Conservation (phyloP, 2,888 invertebrate species). For the Cepaea hortensis region DNA sequence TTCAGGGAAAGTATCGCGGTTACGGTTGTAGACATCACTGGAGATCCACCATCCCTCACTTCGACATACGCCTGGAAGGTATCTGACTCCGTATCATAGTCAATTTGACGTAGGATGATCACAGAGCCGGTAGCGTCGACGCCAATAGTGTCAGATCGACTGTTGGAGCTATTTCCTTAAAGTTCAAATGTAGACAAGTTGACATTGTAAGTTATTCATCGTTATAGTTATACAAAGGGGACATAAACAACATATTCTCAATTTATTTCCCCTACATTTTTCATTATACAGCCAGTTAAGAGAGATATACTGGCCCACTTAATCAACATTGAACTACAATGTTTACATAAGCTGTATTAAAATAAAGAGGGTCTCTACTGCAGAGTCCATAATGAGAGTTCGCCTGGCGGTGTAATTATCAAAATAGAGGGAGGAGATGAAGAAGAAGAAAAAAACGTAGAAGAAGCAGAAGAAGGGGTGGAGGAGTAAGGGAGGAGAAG, state of each 20-base stretch:
- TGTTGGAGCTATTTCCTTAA: not conserved
- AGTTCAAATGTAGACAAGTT: not conserved
- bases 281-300: not conserved
- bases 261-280: too few species aligned
- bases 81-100: not conserved
- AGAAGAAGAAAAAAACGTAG: too few species aligned
- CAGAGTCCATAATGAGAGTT: too few species aligned
- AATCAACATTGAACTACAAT: too few species aligned
- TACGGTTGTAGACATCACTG: not conserved
- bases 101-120: not conserved
- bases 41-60: not conserved
- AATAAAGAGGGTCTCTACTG: too few species aligned
- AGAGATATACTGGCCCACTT: too few species aligned
- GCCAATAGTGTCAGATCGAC: not conserved
- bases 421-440: too few species aligned
- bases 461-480: too few species aligned
- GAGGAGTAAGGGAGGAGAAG: too few species aligned
- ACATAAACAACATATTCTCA: not conserved
- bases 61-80: not conserved
- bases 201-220: not conserved
- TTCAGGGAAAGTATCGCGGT: slow-evolving; percentile 40
- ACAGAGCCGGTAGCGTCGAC: not conserved
- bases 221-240: not conserved
- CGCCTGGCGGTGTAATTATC: too few species aligned
- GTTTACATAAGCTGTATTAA: too few species aligned